A percentile compares a stretch with the other conserved stretches of the same genome.
phyloP scores from a whole-genome alignment of 2,797 vertebrate species.

The Heteromormyrus szaboi region DNA sequence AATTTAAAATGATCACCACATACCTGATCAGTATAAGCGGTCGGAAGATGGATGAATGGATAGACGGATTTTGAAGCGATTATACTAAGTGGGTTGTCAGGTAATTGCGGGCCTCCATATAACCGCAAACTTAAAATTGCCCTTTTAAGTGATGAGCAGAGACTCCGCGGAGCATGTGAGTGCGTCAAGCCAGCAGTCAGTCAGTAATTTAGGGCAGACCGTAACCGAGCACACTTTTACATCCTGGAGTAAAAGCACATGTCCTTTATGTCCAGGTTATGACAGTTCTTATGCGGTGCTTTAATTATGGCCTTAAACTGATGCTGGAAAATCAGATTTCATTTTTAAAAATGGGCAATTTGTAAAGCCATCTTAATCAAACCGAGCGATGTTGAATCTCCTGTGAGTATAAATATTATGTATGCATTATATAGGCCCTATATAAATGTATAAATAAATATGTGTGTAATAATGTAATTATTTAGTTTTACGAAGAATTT shows the following conservation, averaged over 20 bases:
- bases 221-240: not conserved
- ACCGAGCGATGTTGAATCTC: not conserved
- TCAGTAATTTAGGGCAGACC: not conserved
- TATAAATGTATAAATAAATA: not conserved
- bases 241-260: not conserved
- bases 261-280: not conserved
- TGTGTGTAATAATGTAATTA: not conserved
- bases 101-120: not conserved
- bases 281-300: not conserved
- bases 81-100: not conserved
- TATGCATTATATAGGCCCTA: not conserved
- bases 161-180: not conserved
- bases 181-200: not conserved
- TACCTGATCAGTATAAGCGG: not conserved
- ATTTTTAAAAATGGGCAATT: not conserved
- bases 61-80: not conserved
- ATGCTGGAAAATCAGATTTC: not conserved
- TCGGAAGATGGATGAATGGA: not conserved
- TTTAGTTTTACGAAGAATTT: not conserved
- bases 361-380: not conserved
- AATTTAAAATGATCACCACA: not conserved
- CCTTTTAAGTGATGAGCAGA: slow-evolving; percentile 19
- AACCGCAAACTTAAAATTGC: not conserved
- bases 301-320: not conserved
- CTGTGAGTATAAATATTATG: not conserved